A percentile compares a stretch with the other conserved stretches of the same genome.
phyloP scores from a whole-genome alignment of 2,797 vertebrate genomes.

The Hydrolagus colliei region DNA sequence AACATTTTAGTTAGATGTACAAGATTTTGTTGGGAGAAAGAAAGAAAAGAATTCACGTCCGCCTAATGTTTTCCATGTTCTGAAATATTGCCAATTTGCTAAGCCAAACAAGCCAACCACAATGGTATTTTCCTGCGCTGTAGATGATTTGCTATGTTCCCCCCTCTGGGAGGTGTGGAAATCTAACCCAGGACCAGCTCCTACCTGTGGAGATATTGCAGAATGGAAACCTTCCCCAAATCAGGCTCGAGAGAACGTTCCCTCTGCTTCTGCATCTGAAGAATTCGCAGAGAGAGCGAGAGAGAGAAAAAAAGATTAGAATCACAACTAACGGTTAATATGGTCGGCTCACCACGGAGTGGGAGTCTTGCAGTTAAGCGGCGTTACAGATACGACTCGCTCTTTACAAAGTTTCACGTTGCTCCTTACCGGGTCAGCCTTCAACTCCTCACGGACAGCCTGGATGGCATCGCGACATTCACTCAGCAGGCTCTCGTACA shows the following conservation, averaged over 20 bases:
- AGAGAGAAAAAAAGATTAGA: background rate
- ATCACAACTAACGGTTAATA: background rate
- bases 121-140: too few species aligned
- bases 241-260: conserved; percentile 76
- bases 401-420: background rate
- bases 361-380: too few species aligned
- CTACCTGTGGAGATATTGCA: conserved; percentile 94
- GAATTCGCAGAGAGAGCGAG: background rate
- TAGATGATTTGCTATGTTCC: background rate
- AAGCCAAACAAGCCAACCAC: background rate
- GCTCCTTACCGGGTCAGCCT: conserved; percentile 76
- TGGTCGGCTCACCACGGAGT: too few species aligned
- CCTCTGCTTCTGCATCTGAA: conserved; percentile 72
- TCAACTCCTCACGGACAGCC: conserved; percentile 86
- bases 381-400: background rate
- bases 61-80: too few species aligned
- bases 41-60: too few species aligned
- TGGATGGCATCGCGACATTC: conserved; percentile 97
- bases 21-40: too few species aligned
- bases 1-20: too few species aligned
- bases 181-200: background rate
- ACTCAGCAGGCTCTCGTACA: conserved; percentile 88
- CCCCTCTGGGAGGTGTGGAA: background rate
- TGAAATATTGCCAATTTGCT: too few species aligned
- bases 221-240: conserved; percentile 80